Percentiles rank a stretch among this genome's conserved stretches.
Conservation (phyloP, 2,113 vertebrate genomes). For the Mola mola region DNA sequence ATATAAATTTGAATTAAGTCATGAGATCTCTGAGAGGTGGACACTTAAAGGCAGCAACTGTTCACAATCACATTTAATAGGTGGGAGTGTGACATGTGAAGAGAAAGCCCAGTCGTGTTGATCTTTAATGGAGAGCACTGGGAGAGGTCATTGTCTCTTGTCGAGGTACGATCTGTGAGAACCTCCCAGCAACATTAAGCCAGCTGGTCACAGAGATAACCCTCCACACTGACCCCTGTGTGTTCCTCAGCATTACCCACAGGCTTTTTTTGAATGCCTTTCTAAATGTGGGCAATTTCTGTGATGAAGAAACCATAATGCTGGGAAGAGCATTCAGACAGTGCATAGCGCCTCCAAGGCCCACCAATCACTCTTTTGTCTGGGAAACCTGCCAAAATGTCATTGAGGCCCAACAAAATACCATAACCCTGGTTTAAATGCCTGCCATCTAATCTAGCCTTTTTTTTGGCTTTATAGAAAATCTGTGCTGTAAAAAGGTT, state of each 20-base stretch:
- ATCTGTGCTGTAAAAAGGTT: too few relatives aligned
- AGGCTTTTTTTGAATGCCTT: constrained; percentile 1
- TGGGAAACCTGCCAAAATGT: too few relatives aligned
- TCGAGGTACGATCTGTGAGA: constrained; percentile 39
- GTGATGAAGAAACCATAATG: too few relatives aligned
- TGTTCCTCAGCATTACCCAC: not conserved
- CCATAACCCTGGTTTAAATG: too few relatives aligned
- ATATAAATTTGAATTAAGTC: constrained; percentile 26
- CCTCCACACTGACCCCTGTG: constrained; percentile 11
- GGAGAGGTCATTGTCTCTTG: constrained; percentile 47
- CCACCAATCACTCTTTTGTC: too few relatives aligned
- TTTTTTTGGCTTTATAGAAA: too few relatives aligned
- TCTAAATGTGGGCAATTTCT: too few relatives aligned
- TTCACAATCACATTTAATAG: constrained; percentile 35
- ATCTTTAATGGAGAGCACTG: constrained; percentile 11
- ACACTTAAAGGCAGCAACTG: constrained; percentile 18
- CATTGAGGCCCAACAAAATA: too few relatives aligned
- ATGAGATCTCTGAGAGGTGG: constrained; percentile 19
- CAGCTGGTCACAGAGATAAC: constrained; percentile 42
- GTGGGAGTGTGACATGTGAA: constrained; percentile 26
- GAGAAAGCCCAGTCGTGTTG: constrained; percentile 36
- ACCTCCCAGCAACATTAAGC: constrained; percentile 27
- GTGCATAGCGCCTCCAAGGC: too few relatives aligned
- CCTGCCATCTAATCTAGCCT: too few relatives aligned
- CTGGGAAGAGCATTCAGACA: too few relatives aligned